Conservation (phyloP, 2,797 vertebrate genomes). For the Cirrhinus mrigala region DNA sequence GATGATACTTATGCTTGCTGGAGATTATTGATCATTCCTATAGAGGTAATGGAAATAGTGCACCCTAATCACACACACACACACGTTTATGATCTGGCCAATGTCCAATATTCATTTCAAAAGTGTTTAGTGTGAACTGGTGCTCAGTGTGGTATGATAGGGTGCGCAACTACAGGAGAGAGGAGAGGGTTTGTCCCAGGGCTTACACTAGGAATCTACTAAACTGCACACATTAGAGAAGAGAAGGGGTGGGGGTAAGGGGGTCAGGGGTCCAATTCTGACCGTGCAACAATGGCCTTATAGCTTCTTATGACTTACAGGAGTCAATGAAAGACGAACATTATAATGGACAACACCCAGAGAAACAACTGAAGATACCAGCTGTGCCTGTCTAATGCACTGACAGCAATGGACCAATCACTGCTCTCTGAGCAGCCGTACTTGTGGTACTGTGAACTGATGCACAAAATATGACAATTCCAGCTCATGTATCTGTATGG, state of each 20-base stretch:
- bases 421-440: conserved; percentile 24
- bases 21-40: conserved; percentile 46
- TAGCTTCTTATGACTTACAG: conserved; percentile 93
- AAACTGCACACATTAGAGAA: conserved; percentile 65
- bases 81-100: not conserved
- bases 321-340: conserved; percentile 84
- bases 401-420: conserved; percentile 62
- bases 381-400: conserved; percentile 85
- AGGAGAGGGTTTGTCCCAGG: conserved; percentile 51
- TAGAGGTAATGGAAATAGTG: conserved; percentile 56
- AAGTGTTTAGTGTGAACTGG: not conserved
- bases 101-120: not conserved
- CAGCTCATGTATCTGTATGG: not conserved
- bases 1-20: conserved; percentile 54
- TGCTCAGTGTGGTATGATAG: conserved; percentile 41
- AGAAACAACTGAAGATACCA: conserved; percentile 99
- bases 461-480: not conserved
- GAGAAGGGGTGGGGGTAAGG: conserved; percentile 41
- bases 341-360: conserved; percentile 89
- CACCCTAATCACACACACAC: conserved; percentile 53
- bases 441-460: not conserved
- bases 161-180: conserved; percentile 62
- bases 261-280: conserved; percentile 52
- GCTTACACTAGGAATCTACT: conserved; percentile 55
- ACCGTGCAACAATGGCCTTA: conserved; percentile 83